Base-by-base conservation (phyloP, 1,140 invertebrate species). In the Drosophila eugracilis region DNA sequence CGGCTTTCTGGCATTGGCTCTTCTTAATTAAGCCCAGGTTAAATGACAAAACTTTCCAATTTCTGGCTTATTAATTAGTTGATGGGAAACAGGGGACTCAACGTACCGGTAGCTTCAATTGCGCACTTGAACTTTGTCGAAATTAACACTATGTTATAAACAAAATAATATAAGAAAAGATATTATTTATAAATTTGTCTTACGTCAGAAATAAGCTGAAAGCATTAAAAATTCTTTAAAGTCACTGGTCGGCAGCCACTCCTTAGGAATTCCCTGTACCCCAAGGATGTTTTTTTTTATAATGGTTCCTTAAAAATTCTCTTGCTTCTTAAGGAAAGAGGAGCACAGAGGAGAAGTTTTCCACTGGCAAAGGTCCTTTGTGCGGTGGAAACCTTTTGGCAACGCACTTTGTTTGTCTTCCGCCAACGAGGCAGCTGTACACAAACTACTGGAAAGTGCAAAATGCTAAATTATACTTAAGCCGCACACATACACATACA, bases 391-490 rank as follows among this genome's bases (percentile, higher is more conserved):
- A 67, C 65, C 73, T 50, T 74, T 77, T 69, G 55, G 60, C 34
- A 55, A 78, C 60, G 78, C 78, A 81, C 36, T 81, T 78, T 63
- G 67, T 78, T 83, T 70, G 78, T 58, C 39, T 75, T 54, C 26
- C 44, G 50, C 55, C 48, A 49, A 48, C n/a, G 24, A 45, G 48
- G 32, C 58, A 24, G 54, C 42, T 30, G 26, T 28, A 49, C 14
- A 41, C 44, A 52, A 48, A 37, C 63, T 50, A 72, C 67, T 67
- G 47, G 76, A 72, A 50, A 76, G 65, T 81, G 78, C 54, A 80
- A 81, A 81, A 81, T 78, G 49, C 74, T 81, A 83, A 83, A 75
- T 84, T 81, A 75, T 78, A 70, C 75, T 83, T 84, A 78, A 77
- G 28, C 41, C 67, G n/a, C 58, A 50, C 22, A 47, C 58, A 50